Percentiles rank a stretch among this genome's conserved stretches.
phyloP scores from a whole-genome alignment of 1,140 invertebrate genomes.

The Drosophila sulfurigaster region DNA sequence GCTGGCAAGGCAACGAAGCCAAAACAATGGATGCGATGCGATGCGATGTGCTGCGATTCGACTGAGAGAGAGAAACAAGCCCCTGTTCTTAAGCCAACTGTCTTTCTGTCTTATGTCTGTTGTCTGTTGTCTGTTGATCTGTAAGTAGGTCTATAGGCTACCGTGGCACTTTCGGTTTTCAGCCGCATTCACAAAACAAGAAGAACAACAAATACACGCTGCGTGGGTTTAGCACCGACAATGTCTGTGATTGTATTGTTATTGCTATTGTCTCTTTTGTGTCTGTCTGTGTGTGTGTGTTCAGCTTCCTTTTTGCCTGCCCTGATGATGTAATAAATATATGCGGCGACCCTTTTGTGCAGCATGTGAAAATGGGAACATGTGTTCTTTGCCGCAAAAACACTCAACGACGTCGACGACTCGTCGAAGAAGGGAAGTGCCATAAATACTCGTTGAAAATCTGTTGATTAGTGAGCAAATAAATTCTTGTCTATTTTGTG shows the following conservation, averaged over 20 bases:
- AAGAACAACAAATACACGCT: constrained; percentile 3
- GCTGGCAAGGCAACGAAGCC: constrained; percentile 66
- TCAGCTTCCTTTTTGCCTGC: constrained; percentile 42
- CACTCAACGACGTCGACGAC: background rate
- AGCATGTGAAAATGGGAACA: constrained; percentile 69
- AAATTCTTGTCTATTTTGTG: constrained; percentile 68
- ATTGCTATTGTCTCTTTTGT: constrained; percentile 12
- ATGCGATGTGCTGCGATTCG: too few species aligned
- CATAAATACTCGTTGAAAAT: constrained; percentile 74
- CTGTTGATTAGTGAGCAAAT: constrained; percentile 76
- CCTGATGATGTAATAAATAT: constrained; percentile 78
- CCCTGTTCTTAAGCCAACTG: constrained; percentile 50
- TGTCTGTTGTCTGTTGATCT: constrained; percentile 38
- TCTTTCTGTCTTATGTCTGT: constrained; percentile 34
- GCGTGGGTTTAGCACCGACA: constrained; percentile 49
- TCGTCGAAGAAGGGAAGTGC: constrained; percentile 40
- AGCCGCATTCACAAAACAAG: constrained; percentile 4
- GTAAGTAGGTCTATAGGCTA: constrained; percentile 82
- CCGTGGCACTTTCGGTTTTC: constrained; percentile 78
- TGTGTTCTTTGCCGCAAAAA: constrained; percentile 54
- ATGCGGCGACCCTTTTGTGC: constrained; percentile 46
- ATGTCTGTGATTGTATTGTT: constrained; percentile 62
- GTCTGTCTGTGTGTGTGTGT: background rate
- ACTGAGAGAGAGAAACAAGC: constrained; percentile 28
- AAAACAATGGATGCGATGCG: constrained; percentile 61